Percentiles rank a stretch among this genome's conserved stretches.
phyloP scores from a whole-genome alignment of 35 echinoderm and acorn worm species.

The Hemicentrotus pulcherrimus region DNA sequence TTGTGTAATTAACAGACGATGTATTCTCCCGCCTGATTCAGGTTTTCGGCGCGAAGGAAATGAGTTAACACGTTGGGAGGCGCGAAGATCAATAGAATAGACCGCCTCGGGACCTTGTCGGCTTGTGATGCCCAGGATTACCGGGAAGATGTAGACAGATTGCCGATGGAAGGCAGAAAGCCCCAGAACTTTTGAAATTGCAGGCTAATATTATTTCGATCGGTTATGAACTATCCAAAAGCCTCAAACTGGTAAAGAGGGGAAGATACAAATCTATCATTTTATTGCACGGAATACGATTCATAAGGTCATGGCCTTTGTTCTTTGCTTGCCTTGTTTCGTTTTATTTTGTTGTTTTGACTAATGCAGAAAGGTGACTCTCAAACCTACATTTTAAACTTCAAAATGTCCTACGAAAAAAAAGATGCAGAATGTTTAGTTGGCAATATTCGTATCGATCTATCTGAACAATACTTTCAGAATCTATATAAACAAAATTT shows the following conservation, averaged over 20 bases:
- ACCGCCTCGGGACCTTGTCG: conserved; percentile 33
- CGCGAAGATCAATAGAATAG: conserved; percentile 7
- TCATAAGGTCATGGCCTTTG: neutral
- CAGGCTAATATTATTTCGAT: conserved; percentile 10
- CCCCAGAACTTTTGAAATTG: conserved; percentile 3
- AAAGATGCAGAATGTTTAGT: too few species aligned
- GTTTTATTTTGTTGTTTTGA: neutral
- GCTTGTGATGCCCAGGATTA: conserved; percentile 6
- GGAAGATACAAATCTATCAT: neutral
- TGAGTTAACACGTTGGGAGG: conserved; percentile 40
- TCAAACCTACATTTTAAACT: too few species aligned
- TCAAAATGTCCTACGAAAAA: too few species aligned
- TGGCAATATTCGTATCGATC: too few species aligned
- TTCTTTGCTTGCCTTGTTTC: neutral
- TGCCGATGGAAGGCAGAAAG: neutral
- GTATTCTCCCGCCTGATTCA: neutral
- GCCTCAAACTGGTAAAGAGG: neutral
- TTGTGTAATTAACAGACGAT: conserved; percentile 42
- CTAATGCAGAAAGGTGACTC: neutral
- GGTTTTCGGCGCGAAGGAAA: conserved; percentile 41
- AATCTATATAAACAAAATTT: too few species aligned
- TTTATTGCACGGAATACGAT: neutral
- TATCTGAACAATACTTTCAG: too few species aligned
- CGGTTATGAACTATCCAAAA: conserved; percentile 1
- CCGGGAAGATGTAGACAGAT: neutral